A percentile compares a stretch with the other conserved stretches of the same genome.
Evolutionary conservation across 2,888 invertebrate genomes (phyloP).

Genomic region (Eutolmus rufibarbis): DNA sequence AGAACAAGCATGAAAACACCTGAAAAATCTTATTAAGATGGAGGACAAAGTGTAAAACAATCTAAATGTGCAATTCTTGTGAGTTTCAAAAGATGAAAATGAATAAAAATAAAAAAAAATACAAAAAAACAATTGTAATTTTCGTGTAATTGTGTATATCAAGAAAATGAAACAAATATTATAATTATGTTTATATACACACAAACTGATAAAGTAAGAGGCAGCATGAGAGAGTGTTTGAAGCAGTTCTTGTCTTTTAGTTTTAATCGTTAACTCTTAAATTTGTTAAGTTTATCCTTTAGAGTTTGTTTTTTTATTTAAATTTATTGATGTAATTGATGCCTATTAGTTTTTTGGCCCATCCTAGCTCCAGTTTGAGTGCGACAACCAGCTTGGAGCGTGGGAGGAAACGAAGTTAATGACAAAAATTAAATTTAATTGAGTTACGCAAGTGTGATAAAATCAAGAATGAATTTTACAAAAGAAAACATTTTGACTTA

Average conservation of each 20-base stretch:
- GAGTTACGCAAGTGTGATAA: slow-evolving; percentile 33
- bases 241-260: background rate
- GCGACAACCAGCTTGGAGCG: background rate
- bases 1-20: background rate
- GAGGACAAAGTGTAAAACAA: slow-evolving; percentile 17
- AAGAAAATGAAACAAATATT: slow-evolving; percentile 5
- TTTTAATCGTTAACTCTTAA: slow-evolving; percentile 26
- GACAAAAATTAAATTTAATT: slow-evolving; percentile 13
- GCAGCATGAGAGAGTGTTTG: background rate
- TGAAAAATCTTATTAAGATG: background rate
- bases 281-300: slow-evolving; percentile 32
- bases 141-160: slow-evolving; percentile 28
- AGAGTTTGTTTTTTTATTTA: slow-evolving; percentile 17
- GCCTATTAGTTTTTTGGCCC: background rate
- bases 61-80: slow-evolving; percentile 33
- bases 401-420: background rate
- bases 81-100: slow-evolving; percentile 4
- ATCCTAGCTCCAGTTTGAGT: background rate
- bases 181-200: slow-evolving; percentile 5
- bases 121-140: slow-evolving; percentile 14
- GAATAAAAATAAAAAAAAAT: background rate
- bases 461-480: slow-evolving; percentile 36
- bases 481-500: slow-evolving; percentile 34
- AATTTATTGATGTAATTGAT: background rate
- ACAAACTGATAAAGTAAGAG: slow-evolving; percentile 9